Conservation (phyloP, 2,888 invertebrate genomes). For the Capitulum mitella region DNA sequence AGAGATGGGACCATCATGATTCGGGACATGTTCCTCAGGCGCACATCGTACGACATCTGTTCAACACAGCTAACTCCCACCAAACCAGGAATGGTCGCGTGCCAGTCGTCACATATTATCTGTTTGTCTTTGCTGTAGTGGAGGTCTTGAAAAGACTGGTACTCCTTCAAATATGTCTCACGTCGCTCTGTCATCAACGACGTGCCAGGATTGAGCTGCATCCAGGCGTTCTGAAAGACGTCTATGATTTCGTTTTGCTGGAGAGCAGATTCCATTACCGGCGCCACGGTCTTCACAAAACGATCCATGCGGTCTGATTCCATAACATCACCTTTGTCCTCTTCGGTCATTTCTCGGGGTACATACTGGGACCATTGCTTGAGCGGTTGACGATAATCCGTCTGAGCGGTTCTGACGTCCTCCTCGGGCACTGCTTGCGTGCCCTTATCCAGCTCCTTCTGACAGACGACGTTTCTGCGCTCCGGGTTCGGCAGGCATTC, state of each 20-base stretch:
- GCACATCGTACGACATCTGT: background rate
- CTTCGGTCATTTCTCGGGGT: background rate
- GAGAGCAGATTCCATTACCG: background rate
- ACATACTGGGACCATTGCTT: slow-evolving; percentile 7
- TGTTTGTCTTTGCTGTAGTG: slow-evolving; percentile 20
- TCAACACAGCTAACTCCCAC: slow-evolving; percentile 8
- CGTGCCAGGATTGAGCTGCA: background rate
- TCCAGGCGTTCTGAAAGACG: background rate
- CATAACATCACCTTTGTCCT: background rate
- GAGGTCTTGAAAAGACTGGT: slow-evolving; percentile 9
- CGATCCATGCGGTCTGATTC: background rate
- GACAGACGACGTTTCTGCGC: background rate
- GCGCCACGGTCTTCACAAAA: background rate
- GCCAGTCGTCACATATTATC: slow-evolving; percentile 16
- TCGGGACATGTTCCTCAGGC: background rate
- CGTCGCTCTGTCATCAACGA: background rate
- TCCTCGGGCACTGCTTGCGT: background rate
- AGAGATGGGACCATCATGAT: background rate
- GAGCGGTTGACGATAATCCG: background rate
- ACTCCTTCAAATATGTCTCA: background rate
- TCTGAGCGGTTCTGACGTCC: background rate
- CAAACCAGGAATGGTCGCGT: background rate
- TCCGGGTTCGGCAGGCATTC: background rate
- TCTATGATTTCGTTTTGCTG: background rate
- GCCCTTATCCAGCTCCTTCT: background rate